These are phyloP conservation scores for Hyles vespertilio DNA, from an alignment of 1,140 invertebrate genomes.

Conservation along the genomic window DNA sequence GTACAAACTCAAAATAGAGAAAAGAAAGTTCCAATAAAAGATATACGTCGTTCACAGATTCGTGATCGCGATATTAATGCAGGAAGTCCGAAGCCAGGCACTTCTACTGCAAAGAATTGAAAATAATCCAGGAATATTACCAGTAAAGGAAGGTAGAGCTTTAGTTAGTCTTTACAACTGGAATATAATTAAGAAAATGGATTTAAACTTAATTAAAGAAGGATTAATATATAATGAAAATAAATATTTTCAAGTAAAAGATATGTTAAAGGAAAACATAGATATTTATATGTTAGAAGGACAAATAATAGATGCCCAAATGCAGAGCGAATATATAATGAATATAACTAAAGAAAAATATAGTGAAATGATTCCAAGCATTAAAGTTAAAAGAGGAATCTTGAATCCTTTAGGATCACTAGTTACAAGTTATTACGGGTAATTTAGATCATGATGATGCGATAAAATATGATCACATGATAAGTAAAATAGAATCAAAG, in stretches of 20 bases:
- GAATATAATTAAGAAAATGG: slow-evolving; percentile 21
- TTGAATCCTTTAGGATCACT: slow-evolving; percentile 6
- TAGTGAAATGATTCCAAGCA: slow-evolving; percentile 11
- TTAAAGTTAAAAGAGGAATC: slow-evolving; percentile 11
- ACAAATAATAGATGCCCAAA: slow-evolving; percentile 8
- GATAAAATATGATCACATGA: slow-evolving; percentile 11
- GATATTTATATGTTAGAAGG: slow-evolving; percentile 11
- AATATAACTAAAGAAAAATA: slow-evolving; percentile 19
- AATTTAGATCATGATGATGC: slow-evolving; percentile 15
- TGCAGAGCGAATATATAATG: slow-evolving; percentile 17
- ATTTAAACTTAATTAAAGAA: slow-evolving; percentile 17
- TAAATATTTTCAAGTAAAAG: slow-evolving; percentile 9
- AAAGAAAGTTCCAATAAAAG: slow-evolving; percentile 31
- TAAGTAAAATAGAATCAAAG: slow-evolving; percentile 10
- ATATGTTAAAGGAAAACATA: slow-evolving; percentile 8
- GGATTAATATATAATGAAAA: slow-evolving; percentile 19
- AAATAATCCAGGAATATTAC: slow-evolving; percentile 20
- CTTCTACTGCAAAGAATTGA: slow-evolving; percentile 22
- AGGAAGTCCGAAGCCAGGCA: slow-evolving; percentile 14
- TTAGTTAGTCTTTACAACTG: slow-evolving; percentile 14
- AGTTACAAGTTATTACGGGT: slow-evolving; percentile 13
- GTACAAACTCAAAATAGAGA: slow-evolving; percentile 42
- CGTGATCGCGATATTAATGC: slow-evolving; percentile 1
- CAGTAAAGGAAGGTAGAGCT: slow-evolving; percentile 19
- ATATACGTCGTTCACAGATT: slow-evolving; percentile 10